phyloP scores from a whole-genome alignment of 1,140 invertebrate species.

The Zeugodacus cucurbitae region DNA sequence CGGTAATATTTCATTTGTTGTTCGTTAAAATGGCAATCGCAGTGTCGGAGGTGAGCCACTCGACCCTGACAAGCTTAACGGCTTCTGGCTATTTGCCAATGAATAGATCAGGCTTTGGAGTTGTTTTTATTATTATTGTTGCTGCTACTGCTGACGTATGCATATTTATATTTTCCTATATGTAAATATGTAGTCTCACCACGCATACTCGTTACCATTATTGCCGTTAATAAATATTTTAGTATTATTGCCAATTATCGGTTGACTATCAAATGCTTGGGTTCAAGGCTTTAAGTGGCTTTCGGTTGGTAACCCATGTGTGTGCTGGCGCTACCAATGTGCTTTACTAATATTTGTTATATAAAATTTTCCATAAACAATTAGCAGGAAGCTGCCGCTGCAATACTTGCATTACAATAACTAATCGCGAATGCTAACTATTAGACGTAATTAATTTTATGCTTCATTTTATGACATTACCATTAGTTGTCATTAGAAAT shows the following conservation, averaged over 20 bases:
- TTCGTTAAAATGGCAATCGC: not conserved
- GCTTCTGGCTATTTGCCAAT: not conserved
- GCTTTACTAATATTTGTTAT: not conserved
- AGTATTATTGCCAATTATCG: slow-evolving; percentile 7
- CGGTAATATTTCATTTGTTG: not conserved
- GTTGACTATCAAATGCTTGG: not conserved
- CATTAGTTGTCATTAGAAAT: not conserved
- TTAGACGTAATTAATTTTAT: not conserved
- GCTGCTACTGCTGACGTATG: not conserved
- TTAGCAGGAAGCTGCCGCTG: not conserved
- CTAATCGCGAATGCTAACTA: not conserved
- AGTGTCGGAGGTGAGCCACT: not conserved
- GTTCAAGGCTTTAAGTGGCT: not conserved
- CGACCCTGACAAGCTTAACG: slow-evolving; percentile 4
- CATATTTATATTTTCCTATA: too few relatives aligned
- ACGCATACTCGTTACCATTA: not conserved
- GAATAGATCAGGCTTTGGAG: not conserved
- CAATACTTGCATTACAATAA: not conserved
- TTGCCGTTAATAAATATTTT: slow-evolving; percentile 8
- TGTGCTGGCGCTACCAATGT: not conserved
- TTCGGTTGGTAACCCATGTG: not conserved
- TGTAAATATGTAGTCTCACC: not conserved
- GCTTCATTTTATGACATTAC: not conserved
- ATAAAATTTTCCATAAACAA: not conserved
- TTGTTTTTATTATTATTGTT: too few relatives aligned